Conservation (phyloP, 2,888 invertebrate species). For the Anthophora plumipes region DNA sequence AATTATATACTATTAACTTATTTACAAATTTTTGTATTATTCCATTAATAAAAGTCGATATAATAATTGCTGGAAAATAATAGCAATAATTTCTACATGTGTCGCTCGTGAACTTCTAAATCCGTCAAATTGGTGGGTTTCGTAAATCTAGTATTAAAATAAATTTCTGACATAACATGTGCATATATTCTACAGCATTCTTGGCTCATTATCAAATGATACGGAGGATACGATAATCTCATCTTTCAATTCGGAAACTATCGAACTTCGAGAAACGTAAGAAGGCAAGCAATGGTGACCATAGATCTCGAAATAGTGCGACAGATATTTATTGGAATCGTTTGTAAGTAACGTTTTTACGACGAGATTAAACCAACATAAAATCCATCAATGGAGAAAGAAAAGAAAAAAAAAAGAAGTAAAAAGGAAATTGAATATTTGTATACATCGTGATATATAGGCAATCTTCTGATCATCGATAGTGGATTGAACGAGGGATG, state of each 20-base stretch:
- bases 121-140: too few species aligned
- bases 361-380: not conserved
- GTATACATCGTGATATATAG: slow-evolving; percentile 63
- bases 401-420: too few species aligned
- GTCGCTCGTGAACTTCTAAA: too few species aligned
- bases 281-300: not conserved
- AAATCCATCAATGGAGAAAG: not conserved
- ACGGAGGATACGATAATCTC: not conserved
- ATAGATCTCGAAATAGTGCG: slow-evolving; percentile 79
- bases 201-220: slow-evolving; percentile 20
- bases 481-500: slow-evolving; percentile 83
- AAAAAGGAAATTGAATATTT: not conserved
- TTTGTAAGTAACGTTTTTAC: slow-evolving; percentile 80
- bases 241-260: not conserved
- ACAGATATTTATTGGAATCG: slow-evolving; percentile 79
- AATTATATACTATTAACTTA: too few species aligned
- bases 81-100: too few species aligned
- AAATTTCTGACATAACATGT: not conserved
- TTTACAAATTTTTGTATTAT: too few species aligned
- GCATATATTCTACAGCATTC: not conserved
- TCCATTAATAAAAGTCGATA: too few species aligned
- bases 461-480: slow-evolving; percentile 82
- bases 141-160: too few species aligned
- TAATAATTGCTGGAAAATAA: too few species aligned
- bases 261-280: not conserved